Evolutionary conservation across 1,140 invertebrate genomes (phyloP), one percentile per base, ranked within the genome.

Genomic region (Potamilus streckersoni): DNA sequence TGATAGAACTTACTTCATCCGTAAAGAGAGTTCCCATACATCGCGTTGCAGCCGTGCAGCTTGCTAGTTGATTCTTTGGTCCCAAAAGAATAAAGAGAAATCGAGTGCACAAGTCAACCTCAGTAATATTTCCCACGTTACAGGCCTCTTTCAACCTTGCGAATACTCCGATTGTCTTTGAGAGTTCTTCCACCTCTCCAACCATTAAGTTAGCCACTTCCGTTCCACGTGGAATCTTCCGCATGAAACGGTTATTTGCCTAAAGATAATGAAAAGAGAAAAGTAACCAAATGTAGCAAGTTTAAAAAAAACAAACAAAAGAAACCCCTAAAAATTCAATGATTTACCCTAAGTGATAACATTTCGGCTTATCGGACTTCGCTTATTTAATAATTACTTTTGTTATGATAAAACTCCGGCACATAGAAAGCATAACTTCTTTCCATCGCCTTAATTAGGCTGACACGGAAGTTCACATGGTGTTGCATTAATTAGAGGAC

Each of bases 151-250:
- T 95, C 16, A 99, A 92, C 67, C 98, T 93, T 69, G 99, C 94
- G 88, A 99, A 99, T 15, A 95, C 97, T 49, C 87, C 78, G 64
- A 99, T 89, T 0, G 96, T 94, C 86, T 96, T 95, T 70, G 96
- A 94, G 31, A 99, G 92, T 89, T 98, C 98, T 88, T 99, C 97
- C 6, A 99, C 94, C 91, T 99, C 97, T 12, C 97, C 98, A 2
- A 99, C 96, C 49, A 99, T 92, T 82, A 99, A 97, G 88, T 98
- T 99, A 38, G 96, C 96, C 11, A 97, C 96, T 90, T 99, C 98
- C 1, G 97, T 95, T 60, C 96, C 97, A 0, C 93, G 93, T 23
- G 97, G 98, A 86, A 99, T 97, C 92, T 99, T 99, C 67, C 84
- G 80, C 79, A 89, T 76, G 71, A 89, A 89, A 20, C 83, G 76